Conservation (phyloP, 1,140 invertebrate species). For the Araneus ventricosus region DNA sequence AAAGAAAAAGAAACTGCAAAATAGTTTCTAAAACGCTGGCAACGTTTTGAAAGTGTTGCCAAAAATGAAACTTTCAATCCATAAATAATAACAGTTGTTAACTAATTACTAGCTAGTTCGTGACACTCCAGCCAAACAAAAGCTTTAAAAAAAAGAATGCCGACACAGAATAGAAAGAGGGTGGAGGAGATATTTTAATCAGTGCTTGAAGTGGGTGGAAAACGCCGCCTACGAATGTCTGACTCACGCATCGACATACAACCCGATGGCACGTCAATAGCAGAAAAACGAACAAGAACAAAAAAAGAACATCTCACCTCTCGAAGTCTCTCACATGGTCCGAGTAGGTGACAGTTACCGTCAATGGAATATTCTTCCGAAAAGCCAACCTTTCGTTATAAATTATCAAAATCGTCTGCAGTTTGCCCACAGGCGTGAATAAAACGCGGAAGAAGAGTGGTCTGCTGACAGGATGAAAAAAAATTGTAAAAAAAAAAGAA, state of each 20-base stretch:
- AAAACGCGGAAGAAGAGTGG: conserved; percentile 13
- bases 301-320: conserved; percentile 36
- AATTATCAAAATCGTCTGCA: conserved; percentile 25
- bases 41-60: too few species aligned
- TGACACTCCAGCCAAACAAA: neutral
- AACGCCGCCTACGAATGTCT: conserved; percentile 9
- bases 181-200: conserved; percentile 52
- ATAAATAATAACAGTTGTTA: neutral
- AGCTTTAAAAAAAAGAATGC: neutral
- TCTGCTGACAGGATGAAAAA: neutral
- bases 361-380: conserved; percentile 16
- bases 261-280: conserved; percentile 38
- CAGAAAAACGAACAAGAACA: neutral
- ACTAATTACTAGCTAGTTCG: neutral
- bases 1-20: too few species aligned
- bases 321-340: conserved; percentile 34
- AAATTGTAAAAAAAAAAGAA: conserved; percentile 2
- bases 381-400: neutral
- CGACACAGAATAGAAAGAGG: conserved; percentile 9
- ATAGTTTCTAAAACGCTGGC: too few species aligned
- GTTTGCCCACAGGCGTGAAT: neutral
- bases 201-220: conserved; percentile 25
- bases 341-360: conserved; percentile 24
- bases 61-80: neutral
- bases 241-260: conserved; percentile 44